phyloP scores from a whole-genome alignment of 64 coral and sea anemone species.

The Montipora cactus region DNA sequence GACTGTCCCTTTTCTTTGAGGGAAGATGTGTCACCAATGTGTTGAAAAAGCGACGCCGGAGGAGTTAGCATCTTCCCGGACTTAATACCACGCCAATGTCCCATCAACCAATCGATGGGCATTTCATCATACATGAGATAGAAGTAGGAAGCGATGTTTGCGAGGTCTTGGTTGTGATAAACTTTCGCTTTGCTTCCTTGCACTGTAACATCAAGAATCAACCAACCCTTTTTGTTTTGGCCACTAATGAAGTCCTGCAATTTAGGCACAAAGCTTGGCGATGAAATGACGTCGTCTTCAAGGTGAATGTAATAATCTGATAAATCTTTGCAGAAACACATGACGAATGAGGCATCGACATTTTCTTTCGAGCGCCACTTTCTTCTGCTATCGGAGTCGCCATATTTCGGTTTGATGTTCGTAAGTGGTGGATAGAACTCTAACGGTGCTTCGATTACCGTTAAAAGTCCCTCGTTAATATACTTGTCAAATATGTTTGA shows the following conservation, averaged over 20 bases:
- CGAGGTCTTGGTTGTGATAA: conserved; percentile 7
- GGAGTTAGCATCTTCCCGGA: neutral
- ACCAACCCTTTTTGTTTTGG: conserved; percentile 3
- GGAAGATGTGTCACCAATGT: conserved; percentile 45
- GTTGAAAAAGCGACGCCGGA: conserved; percentile 56
- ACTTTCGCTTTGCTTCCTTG: conserved; percentile 58
- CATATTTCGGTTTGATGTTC: conserved; percentile 32
- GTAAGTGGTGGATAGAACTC: conserved; percentile 56
- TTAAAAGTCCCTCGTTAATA: conserved; percentile 24
- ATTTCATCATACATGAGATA: conserved; percentile 46
- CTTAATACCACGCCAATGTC: conserved; percentile 20
- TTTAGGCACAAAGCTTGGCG: conserved; percentile 36
- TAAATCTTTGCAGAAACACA: conserved; percentile 50
- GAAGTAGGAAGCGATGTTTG: conserved; percentile 34
- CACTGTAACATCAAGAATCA: conserved; percentile 30
- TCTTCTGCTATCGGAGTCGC: conserved; percentile 42
- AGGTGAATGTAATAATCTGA: conserved; percentile 74
- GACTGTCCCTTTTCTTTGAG: neutral
- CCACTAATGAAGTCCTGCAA: conserved; percentile 36
- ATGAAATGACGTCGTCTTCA: conserved; percentile 62
- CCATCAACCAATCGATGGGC: conserved; percentile 63
- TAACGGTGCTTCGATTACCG: conserved; percentile 30
- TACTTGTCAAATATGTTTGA: conserved; percentile 1
- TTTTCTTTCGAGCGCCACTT: conserved; percentile 71
- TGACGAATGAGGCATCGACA: conserved; percentile 54